These are phyloP conservation scores for Girardinichthys multiradiatus DNA, from an alignment of 2,113 vertebrate genomes.

Conservation along the genomic window DNA sequence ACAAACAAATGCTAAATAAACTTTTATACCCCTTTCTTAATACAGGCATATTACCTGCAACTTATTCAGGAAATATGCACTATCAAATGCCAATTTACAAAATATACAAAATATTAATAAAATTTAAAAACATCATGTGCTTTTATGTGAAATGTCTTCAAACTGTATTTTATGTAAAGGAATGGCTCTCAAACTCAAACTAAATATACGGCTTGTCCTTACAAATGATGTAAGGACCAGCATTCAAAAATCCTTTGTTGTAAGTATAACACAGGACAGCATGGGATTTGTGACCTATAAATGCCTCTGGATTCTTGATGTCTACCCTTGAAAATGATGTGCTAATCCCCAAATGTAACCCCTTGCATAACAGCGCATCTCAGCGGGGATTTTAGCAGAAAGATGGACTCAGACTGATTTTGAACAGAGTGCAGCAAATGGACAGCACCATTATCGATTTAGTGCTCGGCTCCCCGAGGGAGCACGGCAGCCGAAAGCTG, in stretches of 20 bases:
- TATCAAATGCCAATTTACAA: constrained; percentile 3
- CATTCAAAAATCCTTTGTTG: constrained; percentile 21
- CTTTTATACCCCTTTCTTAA: neutral
- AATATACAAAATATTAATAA: neutral
- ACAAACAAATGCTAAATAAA: constrained; percentile 20
- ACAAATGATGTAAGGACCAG: neutral
- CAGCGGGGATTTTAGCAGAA: constrained; percentile 60
- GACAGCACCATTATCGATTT: constrained; percentile 39
- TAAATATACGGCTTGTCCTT: neutral
- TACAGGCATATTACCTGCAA: neutral
- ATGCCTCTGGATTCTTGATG: constrained; percentile 58
- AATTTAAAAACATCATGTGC: neutral
- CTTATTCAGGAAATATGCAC: neutral
- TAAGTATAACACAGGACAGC: constrained; percentile 33
- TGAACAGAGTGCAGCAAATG: constrained; percentile 49
- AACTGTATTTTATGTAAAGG: neutral
- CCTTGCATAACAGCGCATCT: constrained; percentile 70
- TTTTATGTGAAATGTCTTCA: no score
- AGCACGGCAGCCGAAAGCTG: constrained; percentile 26
- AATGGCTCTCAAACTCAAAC: neutral
- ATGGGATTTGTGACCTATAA: constrained; percentile 62
- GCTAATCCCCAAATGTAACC: constrained; percentile 71
- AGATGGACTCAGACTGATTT: constrained; percentile 61
- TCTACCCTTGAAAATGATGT: constrained; percentile 67
- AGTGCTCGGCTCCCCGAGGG: constrained; percentile 14